Evolutionary conservation across 1,140 invertebrate genomes (phyloP), one percentile per base, ranked within the genome.

Genomic region (Bombus sylvicola): DNA sequence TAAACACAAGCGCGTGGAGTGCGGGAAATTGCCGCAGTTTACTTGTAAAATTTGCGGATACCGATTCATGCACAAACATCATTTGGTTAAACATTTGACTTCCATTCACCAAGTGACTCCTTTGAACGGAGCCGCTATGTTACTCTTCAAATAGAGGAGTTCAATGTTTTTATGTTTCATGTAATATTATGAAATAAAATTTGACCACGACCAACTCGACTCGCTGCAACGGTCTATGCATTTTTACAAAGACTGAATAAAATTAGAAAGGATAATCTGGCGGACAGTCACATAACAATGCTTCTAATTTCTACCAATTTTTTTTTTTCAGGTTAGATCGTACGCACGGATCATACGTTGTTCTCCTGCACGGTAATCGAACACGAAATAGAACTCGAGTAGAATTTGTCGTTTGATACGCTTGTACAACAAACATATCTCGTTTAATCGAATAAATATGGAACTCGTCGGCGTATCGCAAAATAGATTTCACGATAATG

Each of bases 1-100:
- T 41, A 96, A 96, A 34, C 94, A 95, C 86, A 91, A 88, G 47
- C 90, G 93, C 2, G 89, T 94, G 75, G 94, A 95, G 41, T 95
- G 94, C 76, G 94, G 94, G 8, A 93, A 94, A 75, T 92, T 93
- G 41, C 95, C 95, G 8, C 92, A 93, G 81, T 95, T 96, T 82
- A 87, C 88, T 22, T 96, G 95, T 87, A 91, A 94, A 13, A 85
- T 94, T 28, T 96, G 96, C 90, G 91, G 91, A 1, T 83, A 94
- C 77, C 92, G 93, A 25, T 95, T 94, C 75, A 94, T 94, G 92
- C 93, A 95, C 74, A 95, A 95, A 43, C 94, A 94, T 81, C 94
- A 95, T 88, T 85, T 95, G 15, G 12, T 87, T 3, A 94, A 93
- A 64, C 95, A 95, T 71, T 76, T 95, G 34, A 88, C 73, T 15